Percentiles rank a stretch among this genome's conserved stretches.
These are phyloP conservation scores for Sinella curviseta DNA, from an alignment of 1,140 invertebrate species.

Conservation along the genomic window DNA sequence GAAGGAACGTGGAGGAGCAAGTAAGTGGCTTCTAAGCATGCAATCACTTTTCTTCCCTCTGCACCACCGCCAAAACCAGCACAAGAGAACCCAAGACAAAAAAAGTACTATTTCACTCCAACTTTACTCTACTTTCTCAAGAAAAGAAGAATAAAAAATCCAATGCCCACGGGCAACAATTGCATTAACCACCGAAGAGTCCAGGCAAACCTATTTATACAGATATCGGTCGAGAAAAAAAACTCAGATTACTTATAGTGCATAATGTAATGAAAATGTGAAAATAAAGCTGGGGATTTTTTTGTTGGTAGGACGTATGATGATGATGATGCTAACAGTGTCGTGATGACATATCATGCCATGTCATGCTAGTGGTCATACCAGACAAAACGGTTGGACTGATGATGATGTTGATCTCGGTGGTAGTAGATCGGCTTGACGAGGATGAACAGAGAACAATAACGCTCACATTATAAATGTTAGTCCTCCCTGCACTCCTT, in stretches of 20 bases:
- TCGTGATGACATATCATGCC: neutral
- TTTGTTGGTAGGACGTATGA: neutral
- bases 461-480: no score
- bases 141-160: no score
- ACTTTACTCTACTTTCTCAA: no score
- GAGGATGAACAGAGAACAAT: neutral
- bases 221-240: no score
- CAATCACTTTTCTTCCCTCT: conserved; percentile 5
- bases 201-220: no score
- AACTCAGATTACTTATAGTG: no score
- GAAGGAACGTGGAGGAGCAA: neutral
- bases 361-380: neutral
- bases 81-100: no score
- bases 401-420: neutral
- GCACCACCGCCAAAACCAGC: neutral
- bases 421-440: neutral
- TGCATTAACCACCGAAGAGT: no score
- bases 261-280: neutral
- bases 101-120: no score
- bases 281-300: neutral
- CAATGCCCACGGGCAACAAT: no score
- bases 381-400: neutral
- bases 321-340: neutral
- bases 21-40: conserved; percentile 19
- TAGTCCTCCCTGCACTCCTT: no score